Percentiles rank a stretch among this genome's conserved stretches.
Evolutionary conservation across 2,888 invertebrate species (phyloP).

Genomic region (Cantharis rufa): DNA sequence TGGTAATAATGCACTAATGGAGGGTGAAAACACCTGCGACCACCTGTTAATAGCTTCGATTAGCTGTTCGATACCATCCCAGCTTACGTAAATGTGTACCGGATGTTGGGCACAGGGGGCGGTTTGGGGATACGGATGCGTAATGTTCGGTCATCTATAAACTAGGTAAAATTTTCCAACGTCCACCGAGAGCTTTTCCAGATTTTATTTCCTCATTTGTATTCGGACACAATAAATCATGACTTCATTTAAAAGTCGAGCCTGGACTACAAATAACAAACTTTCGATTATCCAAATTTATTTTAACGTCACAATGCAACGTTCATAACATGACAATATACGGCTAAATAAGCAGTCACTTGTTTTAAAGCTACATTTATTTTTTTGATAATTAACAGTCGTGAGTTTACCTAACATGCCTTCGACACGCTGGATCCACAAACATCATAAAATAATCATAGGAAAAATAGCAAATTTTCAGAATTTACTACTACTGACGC

Average conservation of each 20-base stretch:
- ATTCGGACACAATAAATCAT: neutral
- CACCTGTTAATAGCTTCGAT: conserved; percentile 22
- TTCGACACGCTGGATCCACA: too few relatives aligned
- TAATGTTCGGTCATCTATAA: neutral
- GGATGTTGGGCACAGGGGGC: neutral
- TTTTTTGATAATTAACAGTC: too few relatives aligned
- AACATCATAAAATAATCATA: too few relatives aligned
- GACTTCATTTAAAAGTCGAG: neutral
- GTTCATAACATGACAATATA: too few relatives aligned
- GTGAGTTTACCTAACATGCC: too few relatives aligned
- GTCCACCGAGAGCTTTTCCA: neutral
- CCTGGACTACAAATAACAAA: neutral
- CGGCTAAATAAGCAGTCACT: too few relatives aligned
- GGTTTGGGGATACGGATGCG: neutral
- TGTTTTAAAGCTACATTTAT: too few relatives aligned
- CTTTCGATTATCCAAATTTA: too few relatives aligned
- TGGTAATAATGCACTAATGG: conserved; percentile 6
- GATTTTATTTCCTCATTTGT: neutral
- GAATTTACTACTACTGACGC: too few relatives aligned
- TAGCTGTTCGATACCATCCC: neutral
- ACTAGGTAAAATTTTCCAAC: neutral
- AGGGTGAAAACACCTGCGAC: conserved; percentile 20
- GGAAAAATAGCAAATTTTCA: too few relatives aligned
- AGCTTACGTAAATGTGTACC: neutral
- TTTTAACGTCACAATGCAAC: too few relatives aligned